Base-by-base conservation (phyloP, 2,797 vertebrate genomes). In the Brachyalestes nurse region DNA sequence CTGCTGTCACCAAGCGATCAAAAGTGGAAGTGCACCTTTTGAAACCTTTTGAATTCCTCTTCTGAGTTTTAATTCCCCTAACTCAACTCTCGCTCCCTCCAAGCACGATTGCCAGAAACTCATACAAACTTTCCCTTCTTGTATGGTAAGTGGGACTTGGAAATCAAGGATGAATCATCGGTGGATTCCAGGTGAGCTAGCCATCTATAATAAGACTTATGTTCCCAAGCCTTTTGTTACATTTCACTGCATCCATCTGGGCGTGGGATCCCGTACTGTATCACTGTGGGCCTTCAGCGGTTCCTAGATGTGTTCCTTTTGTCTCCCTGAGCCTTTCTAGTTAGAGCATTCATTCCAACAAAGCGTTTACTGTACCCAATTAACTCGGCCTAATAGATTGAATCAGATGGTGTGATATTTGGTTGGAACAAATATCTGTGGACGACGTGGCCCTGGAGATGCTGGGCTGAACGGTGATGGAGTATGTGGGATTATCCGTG, bases 1-100 rank as follows among this genome's bases (percentile, higher is more conserved):
- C 55, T 83, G 66, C 83, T 86, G 85, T 76, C 85, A 72, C 85
- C 85, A 84, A 81, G 85, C 83, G 85, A 40, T 65, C 60, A n/a
- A 25, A 65, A 2, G 6, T 5, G 61, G 81, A 10, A 79, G 72
- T 69, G 78, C 77, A 80, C 2, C 38, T 28, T 51, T 51, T 21
- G 40, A 17, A 47, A 21, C 0, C 5, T n/a, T n/a, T n/a, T n/a
- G n/a, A n/a, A n/a, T 1, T 3, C 3, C 28, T 28, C 3, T 14
- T 5, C 9, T 28, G 3, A 28, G 28, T 28, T 28, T 28, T 28
- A 1, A 28, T 28, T 28, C 28, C 28, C 1, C 1, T 28, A 3
- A 28, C 28, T 28, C 28, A 28, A 28, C 28, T 28, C 28, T 28
- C 3, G 28, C 3, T 28, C 28, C 1, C 1, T 28, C 28, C 28